Base-by-base conservation (phyloP, 2,888 invertebrate species). In the Drosophila barbarae region DNA sequence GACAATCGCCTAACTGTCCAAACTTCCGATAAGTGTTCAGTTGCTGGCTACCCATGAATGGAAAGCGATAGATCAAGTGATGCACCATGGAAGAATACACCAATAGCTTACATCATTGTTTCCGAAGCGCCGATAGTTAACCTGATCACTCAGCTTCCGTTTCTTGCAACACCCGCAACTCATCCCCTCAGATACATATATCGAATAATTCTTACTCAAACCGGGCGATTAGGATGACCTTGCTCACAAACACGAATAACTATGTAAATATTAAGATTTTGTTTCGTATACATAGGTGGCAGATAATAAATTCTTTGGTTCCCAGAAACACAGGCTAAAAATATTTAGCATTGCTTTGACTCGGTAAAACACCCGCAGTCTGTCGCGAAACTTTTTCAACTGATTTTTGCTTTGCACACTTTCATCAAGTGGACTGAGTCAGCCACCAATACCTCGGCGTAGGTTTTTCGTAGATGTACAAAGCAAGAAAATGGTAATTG, bases 161-260 rank as follows among this genome's bases (percentile, higher is more conserved):
- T 72, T 77, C 44, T 56, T 51, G 67, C 75, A 77, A 50, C 77
- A 77, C 46, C 81, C 75, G 30, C 56, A 60, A 65, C 77, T 77
- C 64, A 35, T 64, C 18, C 5, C 21, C 10, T n/a, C 5, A 18
- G 5, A 28, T 13, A 26, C 7, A 23, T 23, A 46, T 30, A 18
- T 15, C 35, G 13, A 12, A 13, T 23, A 30, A 12, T 9, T 6
- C n/a, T 6, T 23, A 15, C 21, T 21, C 9, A 64, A 9, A 9
- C 39, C 28, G 23, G n/a, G n/a, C 30, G 18, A 36, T 55, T 50
- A 36, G 47, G 35, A 47, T 9, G n/a, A 32, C 30, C 13, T 50
- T 32, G 13, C 7, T 21, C 12, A 49, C 13, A 10, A 23, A 18
- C 35, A 52, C 53, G 12, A 53, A n/a, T 18, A 28, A n/a, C 18